Evolutionary conservation across 2,888 invertebrate species (phyloP).

Genomic region (Gandaritis pyraliata): DNA sequence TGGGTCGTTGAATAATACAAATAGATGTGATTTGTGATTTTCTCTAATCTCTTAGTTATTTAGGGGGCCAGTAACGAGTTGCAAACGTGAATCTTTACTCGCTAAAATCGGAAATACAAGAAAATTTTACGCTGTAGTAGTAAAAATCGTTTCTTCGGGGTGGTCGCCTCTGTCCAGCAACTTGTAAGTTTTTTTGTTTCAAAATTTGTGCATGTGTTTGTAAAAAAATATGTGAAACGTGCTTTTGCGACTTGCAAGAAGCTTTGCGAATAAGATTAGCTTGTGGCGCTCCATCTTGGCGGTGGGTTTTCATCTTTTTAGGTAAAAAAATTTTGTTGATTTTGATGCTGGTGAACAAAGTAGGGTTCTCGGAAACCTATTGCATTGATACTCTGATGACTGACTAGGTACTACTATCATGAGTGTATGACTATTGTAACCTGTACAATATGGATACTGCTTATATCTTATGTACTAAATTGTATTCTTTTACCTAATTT

Average conservation of each 20-base stretch:
- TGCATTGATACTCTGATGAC: constrained; percentile 28
- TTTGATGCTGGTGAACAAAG: constrained; percentile 10
- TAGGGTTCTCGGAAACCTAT: constrained; percentile 14
- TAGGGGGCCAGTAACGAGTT: constrained; percentile 40
- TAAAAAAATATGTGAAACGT: constrained; percentile 36
- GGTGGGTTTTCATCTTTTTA: not conserved
- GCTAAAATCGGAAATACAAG: constrained; percentile 35
- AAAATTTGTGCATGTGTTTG: constrained; percentile 53
- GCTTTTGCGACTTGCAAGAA: constrained; percentile 37
- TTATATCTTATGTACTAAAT: not conserved
- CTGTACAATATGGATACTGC: not conserved
- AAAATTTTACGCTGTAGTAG: constrained; percentile 55
- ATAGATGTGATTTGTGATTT: constrained; percentile 44
- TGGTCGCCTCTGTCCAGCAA: constrained; percentile 54
- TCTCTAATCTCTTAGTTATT: constrained; percentile 15
- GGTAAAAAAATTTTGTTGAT: constrained; percentile 7
- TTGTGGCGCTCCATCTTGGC: not conserved
- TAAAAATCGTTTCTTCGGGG: constrained; percentile 65
- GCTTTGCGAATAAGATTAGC: constrained; percentile 26
- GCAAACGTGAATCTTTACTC: constrained; percentile 71
- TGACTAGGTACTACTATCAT: not conserved
- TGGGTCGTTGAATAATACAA: constrained; percentile 55
- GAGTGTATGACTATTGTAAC: not conserved
- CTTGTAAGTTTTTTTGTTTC: constrained; percentile 52
- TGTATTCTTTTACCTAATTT: not conserved